These are phyloP conservation scores for Orbicella faveolata DNA, from an alignment of 64 coral and sea anemone genomes.

Conservation along the genomic window DNA sequence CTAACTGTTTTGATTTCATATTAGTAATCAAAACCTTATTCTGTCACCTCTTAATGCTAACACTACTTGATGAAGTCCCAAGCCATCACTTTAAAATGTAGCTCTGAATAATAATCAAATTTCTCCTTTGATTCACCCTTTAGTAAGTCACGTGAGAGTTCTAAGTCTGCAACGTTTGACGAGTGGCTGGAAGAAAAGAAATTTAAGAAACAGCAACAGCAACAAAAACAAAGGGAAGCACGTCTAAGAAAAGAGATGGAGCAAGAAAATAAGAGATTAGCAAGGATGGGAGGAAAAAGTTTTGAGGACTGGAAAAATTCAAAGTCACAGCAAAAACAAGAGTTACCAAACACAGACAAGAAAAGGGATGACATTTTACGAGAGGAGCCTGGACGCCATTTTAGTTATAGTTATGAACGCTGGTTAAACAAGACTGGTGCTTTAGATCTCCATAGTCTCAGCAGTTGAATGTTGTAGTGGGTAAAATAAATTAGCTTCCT, in stretches of 20 bases:
- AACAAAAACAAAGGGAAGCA: constrained; percentile 53
- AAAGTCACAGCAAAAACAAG: constrained; percentile 49
- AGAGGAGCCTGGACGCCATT: constrained; percentile 27
- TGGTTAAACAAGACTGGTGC: constrained; percentile 41
- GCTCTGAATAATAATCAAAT: neutral
- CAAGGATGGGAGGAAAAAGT: constrained; percentile 43
- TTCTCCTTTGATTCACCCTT: constrained; percentile 14
- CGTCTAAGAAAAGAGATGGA: constrained; percentile 46
- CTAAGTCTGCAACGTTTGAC: constrained; percentile 81
- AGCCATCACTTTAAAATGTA: too few relatives aligned
- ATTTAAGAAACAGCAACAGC: constrained; percentile 64
- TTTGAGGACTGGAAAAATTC: constrained; percentile 76
- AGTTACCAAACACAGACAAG: constrained; percentile 17
- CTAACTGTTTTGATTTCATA: too few relatives aligned
- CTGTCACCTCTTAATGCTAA: too few relatives aligned
- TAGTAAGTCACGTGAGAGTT: constrained; percentile 83
- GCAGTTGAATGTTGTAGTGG: neutral
- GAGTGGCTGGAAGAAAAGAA: constrained; percentile 84
- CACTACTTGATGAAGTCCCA: too few relatives aligned
- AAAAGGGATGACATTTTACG: constrained; percentile 22
- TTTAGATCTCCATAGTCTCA: constrained; percentile 14
- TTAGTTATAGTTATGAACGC: constrained; percentile 38
- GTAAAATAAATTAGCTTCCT: neutral
- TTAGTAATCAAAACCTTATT: too few relatives aligned
- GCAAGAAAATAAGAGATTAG: constrained; percentile 49